A percentile compares a stretch with the other conserved stretches of the same genome.
These are phyloP conservation scores for Callionymus lyra DNA, from an alignment of 2,113 vertebrate genomes.

Conservation along the genomic window DNA sequence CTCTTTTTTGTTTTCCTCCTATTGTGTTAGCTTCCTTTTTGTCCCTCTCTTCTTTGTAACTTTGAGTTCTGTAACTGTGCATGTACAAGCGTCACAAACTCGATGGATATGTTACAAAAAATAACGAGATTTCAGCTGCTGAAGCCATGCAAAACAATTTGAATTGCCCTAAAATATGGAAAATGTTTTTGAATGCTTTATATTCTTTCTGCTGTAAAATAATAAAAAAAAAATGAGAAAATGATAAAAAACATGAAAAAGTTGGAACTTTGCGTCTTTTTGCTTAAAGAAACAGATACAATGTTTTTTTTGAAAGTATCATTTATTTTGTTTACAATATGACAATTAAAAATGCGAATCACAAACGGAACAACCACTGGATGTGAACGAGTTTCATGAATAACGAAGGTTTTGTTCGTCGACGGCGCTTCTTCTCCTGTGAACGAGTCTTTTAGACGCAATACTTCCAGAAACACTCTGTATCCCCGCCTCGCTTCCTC, in stretches of 20 bases:
- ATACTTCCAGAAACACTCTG: slow-evolving; percentile 73
- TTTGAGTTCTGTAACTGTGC: slow-evolving; percentile 99
- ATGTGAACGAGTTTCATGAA: too few species aligned
- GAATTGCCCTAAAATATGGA: slow-evolving; percentile 99
- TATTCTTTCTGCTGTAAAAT: slow-evolving; percentile 99
- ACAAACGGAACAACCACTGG: too few species aligned
- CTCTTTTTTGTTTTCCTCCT: slow-evolving; percentile 57
- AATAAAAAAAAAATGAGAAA: slow-evolving; percentile 89
- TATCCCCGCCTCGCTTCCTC: slow-evolving; percentile 57
- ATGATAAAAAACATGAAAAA: slow-evolving; percentile 75
- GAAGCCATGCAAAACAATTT: slow-evolving; percentile 99
- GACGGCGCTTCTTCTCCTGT: too few species aligned
- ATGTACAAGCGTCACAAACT: slow-evolving; percentile 99
- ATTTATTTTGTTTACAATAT: too few species aligned
- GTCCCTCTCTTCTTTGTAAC: slow-evolving; percentile 79
- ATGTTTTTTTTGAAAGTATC: too few species aligned
- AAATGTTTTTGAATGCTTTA: slow-evolving; percentile 99
- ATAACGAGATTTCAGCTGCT: slow-evolving; percentile 94
- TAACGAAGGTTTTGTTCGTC: too few species aligned
- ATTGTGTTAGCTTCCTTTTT: slow-evolving; percentile 48
- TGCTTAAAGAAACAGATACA: slow-evolving; percentile 17
- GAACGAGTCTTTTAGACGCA: slow-evolving; percentile 50
- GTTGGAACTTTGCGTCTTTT: slow-evolving; percentile 26
- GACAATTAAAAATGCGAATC: too few species aligned
- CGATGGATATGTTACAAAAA: slow-evolving; percentile 92